Conservation (phyloP, 2,113 vertebrate species). For the Zeus faber region DNA sequence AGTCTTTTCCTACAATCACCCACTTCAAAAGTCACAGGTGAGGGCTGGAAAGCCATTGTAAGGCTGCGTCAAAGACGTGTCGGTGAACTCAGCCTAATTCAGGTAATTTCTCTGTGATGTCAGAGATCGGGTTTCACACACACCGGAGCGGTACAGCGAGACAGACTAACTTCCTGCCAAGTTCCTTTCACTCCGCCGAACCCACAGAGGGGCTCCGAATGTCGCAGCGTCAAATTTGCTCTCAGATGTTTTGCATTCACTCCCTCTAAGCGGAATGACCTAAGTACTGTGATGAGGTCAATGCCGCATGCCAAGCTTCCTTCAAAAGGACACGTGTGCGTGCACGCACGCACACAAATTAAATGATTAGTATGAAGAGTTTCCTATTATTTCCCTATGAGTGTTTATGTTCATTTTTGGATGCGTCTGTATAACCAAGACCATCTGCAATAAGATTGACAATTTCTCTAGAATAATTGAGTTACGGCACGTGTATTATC, state of each 20-base stretch:
- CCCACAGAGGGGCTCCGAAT: too few relatives aligned
- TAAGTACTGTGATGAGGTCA: constrained; percentile 53
- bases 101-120: constrained; percentile 40
- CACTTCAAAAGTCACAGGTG: neutral
- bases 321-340: constrained; percentile 17
- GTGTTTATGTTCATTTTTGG: too few relatives aligned
- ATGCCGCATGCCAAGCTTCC: constrained; percentile 31
- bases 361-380: too few relatives aligned
- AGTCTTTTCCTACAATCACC: neutral
- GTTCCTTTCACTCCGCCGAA: constrained; percentile 20
- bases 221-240: neutral
- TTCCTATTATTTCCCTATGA: too few relatives aligned
- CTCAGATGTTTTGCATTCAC: constrained; percentile 56
- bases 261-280: constrained; percentile 40
- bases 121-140: constrained; percentile 40
- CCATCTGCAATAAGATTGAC: too few relatives aligned
- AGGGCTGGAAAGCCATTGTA: constrained; percentile 24
- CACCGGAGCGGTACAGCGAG: constrained; percentile 28
- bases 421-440: too few relatives aligned
- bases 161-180: constrained; percentile 26
- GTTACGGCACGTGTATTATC: too few relatives aligned
- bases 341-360: neutral
- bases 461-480: too few relatives aligned
- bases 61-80: constrained; percentile 16
- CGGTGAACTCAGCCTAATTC: constrained; percentile 36